These are phyloP conservation scores for Peromyscus aztecus DNA, from an alignment of 2,797 vertebrate genomes.

Conservation along the genomic window DNA sequence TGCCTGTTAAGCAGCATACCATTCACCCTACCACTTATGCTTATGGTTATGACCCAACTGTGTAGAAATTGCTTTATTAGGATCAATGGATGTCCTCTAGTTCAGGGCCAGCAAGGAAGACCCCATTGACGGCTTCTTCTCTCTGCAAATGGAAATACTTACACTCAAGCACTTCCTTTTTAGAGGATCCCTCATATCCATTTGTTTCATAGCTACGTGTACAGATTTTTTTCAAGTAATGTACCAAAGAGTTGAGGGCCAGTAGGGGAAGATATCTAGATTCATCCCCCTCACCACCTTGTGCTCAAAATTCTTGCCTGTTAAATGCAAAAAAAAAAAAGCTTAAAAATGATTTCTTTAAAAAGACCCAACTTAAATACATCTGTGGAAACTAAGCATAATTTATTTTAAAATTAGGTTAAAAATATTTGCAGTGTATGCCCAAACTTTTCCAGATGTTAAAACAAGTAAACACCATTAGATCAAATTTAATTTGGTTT, in stretches of 20 bases:
- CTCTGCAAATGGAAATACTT: background rate
- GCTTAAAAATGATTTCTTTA: constrained; percentile 72
- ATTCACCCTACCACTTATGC: background rate
- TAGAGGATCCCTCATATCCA: background rate
- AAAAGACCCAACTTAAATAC: constrained; percentile 69
- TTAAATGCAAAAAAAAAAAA: constrained; percentile 48
- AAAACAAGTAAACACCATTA: constrained; percentile 82
- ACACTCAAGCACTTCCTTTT: background rate
- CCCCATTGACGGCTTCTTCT: background rate
- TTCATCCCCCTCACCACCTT: constrained; percentile 57
- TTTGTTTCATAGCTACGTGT: background rate
- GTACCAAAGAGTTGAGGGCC: background rate
- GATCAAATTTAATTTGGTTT: constrained; percentile 82
- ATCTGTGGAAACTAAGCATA: constrained; percentile 81
- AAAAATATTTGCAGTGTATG: constrained; percentile 79
- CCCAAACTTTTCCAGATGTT: constrained; percentile 86
- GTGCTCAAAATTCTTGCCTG: constrained; percentile 68
- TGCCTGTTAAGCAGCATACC: rapidly evolving
- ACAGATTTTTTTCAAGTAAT: background rate
- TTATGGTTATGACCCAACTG: background rate
- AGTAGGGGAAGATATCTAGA: constrained; percentile 51
- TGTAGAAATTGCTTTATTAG: background rate
- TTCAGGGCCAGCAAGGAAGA: background rate
- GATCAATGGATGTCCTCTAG: background rate
- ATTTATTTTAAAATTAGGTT: constrained; percentile 81